Evolutionary conservation across 2,888 invertebrate genomes (phyloP), one percentile per base, ranked within the genome.

Genomic region (Sussaba pulchella): DNA sequence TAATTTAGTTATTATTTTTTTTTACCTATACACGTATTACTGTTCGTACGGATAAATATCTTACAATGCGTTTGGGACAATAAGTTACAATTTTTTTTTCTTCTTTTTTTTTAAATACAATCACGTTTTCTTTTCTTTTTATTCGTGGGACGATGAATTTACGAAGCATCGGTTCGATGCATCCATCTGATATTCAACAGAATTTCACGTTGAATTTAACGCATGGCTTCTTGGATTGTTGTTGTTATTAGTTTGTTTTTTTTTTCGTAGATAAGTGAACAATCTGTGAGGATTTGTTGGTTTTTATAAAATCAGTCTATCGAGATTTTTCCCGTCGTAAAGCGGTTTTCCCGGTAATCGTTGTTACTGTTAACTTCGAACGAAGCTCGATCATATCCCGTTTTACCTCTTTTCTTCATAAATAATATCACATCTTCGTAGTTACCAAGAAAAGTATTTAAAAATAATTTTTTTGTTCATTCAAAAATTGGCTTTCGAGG

Each of bases 31-130:
- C 52, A 73, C 73, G 36, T 79, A 57, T 67, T 81, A 84, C 66
- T 84, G 41, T 78, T 81, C 21, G 50, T 21, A 24, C 24, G 63
- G 80, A 75, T 59, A 67, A 80, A 81, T 86, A 87, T 86, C 75
- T 87, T 86, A 86, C 87, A 87, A 84, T 82, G 84, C 81, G 74
- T 61, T 69, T 70, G 73, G 81, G 76, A 81, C 54, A 83, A 85
- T 84, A 82, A 87, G 81, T 87, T 84, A 86, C 87, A 86, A 84
- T 83, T 63, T n/a, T 39, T n/a, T n/a, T n/a, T n/a, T n/a, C n/a
- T n/a, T n/a, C n/a, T n/a, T n/a, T n/a, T n/a, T n/a, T n/a, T n/a
- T n/a, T n/a, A 41, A 66, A 47, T 12, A 45, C 31, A 31, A 31
- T 50, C 59, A 31, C 45, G 54, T 64, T 64, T 47, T 47, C 17